phyloP scores from a whole-genome alignment of 2,797 vertebrate species.

The Characodon lateralis region DNA sequence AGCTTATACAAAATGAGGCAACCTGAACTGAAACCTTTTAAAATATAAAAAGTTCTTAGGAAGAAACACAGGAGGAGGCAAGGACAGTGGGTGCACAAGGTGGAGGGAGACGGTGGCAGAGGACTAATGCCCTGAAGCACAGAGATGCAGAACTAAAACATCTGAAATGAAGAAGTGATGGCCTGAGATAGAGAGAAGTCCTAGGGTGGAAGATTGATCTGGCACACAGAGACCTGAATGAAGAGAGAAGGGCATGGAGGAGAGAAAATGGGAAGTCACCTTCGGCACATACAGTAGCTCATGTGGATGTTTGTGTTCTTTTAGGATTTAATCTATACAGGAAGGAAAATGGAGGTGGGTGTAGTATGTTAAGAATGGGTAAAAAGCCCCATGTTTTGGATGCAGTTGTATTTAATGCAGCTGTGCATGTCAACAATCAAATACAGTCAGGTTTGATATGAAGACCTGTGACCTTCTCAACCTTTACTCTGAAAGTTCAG shows the following conservation, averaged over 20 bases:
- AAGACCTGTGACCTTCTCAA: not conserved
- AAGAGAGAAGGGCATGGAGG: not conserved
- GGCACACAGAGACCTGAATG: slow-evolving; percentile 1
- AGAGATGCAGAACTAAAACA: not conserved
- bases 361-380: not conserved
- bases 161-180: slow-evolving; percentile 6
- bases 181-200: not conserved
- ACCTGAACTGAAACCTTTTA: not conserved
- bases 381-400: not conserved
- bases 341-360: not conserved
- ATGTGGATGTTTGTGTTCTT: not conserved
- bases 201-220: slow-evolving; percentile 6
- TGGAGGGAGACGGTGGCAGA: not conserved
- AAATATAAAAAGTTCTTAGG: not conserved
- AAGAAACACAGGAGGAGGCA: not conserved
- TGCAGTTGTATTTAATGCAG: slow-evolving; percentile 1
- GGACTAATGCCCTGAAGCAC: not conserved
- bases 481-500: not conserved
- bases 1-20: not conserved
- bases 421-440: not conserved
- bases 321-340: not conserved
- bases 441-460: not conserved
- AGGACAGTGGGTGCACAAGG: not conserved
- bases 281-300: not conserved
- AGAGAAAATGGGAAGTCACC: not conserved